Evolutionary conservation across 1,140 invertebrate genomes (phyloP).

Genomic region (Camponotus floridanus): DNA sequence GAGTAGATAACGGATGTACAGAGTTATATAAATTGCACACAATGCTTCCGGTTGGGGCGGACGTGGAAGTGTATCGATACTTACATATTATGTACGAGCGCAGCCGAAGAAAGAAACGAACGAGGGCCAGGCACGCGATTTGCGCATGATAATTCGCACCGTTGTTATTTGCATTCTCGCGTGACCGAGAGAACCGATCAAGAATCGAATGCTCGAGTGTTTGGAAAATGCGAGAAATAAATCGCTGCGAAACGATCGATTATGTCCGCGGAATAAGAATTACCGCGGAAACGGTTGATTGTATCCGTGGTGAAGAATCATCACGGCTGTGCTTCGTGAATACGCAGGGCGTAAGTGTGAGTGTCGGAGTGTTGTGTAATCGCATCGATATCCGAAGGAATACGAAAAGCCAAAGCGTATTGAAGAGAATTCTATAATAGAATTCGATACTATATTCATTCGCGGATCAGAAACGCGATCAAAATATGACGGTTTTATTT

Average conservation of each 20-base stretch:
- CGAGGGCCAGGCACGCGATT: conserved; percentile 63
- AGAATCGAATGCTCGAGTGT: background rate
- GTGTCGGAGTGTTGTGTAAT: background rate
- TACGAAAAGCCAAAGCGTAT: background rate
- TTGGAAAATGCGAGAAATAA: conserved; percentile 31
- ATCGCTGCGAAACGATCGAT: conserved; percentile 10
- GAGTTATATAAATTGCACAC: conserved; percentile 71
- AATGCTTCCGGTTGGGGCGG: conserved; percentile 74
- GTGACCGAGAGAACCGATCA: conserved; percentile 36
- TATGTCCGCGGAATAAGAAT: background rate
- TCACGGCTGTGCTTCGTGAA: background rate
- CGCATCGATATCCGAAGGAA: background rate
- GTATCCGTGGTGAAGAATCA: background rate
- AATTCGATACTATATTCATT: background rate
- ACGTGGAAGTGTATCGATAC: conserved; percentile 74
- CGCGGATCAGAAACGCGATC: background rate
- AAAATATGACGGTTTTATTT: background rate
- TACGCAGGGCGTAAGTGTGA: background rate
- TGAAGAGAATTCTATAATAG: background rate
- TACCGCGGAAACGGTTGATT: conserved; percentile 12
- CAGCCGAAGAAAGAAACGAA: conserved; percentile 67
- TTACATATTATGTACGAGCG: conserved; percentile 67
- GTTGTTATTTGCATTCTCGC: conserved; percentile 45
- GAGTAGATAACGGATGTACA: conserved; percentile 75
- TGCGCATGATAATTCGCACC: background rate